Evolutionary conservation across 2,113 vertebrate species (phyloP).

Genomic region (Rallus limicola): DNA sequence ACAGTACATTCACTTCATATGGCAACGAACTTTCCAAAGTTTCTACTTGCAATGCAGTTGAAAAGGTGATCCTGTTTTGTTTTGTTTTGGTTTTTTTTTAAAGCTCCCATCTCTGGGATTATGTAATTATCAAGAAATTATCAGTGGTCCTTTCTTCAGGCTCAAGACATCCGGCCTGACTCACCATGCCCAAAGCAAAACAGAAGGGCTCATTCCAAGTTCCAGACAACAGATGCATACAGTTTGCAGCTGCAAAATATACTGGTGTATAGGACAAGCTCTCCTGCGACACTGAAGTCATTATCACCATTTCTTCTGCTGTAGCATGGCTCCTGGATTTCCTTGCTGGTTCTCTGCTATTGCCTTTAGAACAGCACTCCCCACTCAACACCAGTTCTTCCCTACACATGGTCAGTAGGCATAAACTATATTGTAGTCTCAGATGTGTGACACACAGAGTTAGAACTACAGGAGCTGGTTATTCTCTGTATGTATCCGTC

Average conservation of each 20-base stretch:
- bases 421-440: neutral
- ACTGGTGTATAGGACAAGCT: neutral
- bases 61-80: neutral
- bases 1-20: neutral
- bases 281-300: neutral
- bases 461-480: neutral
- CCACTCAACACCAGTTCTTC: neutral
- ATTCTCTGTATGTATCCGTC: neutral
- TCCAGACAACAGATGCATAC: neutral
- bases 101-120: neutral
- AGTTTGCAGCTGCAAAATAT: neutral
- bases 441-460: accelerated
- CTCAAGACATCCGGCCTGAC: neutral
- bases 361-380: neutral
- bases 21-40: neutral
- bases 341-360: neutral
- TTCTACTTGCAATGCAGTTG: neutral
- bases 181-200: neutral
- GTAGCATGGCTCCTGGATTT: neutral
- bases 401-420: neutral
- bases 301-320: neutral
- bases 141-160: neutral
- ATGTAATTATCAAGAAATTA: neutral
- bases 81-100: neutral
- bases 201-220: neutral